Conservation (phyloP, 2,113 vertebrate genomes). For the Seriola rivoliana region DNA sequence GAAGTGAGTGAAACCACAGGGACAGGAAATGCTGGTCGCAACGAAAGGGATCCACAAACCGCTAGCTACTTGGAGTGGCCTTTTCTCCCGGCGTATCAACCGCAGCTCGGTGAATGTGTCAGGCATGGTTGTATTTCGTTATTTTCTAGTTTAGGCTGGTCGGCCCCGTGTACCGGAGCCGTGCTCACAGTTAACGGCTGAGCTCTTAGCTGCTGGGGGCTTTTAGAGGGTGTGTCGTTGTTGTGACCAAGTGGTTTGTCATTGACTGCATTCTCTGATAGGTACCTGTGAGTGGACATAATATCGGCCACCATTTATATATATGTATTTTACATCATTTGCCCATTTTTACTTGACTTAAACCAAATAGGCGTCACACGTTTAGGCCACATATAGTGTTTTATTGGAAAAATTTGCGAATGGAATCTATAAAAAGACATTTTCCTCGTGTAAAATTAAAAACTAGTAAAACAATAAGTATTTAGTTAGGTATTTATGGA, state of each 20-base stretch:
- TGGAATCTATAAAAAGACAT: neutral
- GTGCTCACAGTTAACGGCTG: conserved; percentile 33
- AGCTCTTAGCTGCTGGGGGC: conserved; percentile 51
- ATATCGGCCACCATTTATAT: neutral
- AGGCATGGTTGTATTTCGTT: neutral
- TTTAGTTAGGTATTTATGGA: neutral
- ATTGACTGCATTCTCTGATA: conserved; percentile 49
- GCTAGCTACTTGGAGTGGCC: conserved; percentile 31
- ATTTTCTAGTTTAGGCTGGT: neutral
- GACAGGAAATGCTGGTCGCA: conserved; percentile 76
- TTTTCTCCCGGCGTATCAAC: neutral
- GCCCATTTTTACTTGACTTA: neutral
- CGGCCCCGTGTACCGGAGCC: conserved; percentile 18
- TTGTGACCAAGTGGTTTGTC: conserved; percentile 72
- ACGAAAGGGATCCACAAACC: conserved; percentile 59
- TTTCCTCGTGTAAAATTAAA: neutral
- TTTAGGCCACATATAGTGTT: neutral
- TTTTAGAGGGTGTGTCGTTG: conserved; percentile 82
- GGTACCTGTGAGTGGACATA: conserved; percentile 16
- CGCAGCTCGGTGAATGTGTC: conserved; percentile 24
- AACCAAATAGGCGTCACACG: neutral
- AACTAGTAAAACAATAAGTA: neutral
- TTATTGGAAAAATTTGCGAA: neutral
- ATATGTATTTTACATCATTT: neutral
- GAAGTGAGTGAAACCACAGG: conserved; percentile 70